phyloP scores from a whole-genome alignment of 2,888 invertebrate species.

The Macaria liturata region DNA sequence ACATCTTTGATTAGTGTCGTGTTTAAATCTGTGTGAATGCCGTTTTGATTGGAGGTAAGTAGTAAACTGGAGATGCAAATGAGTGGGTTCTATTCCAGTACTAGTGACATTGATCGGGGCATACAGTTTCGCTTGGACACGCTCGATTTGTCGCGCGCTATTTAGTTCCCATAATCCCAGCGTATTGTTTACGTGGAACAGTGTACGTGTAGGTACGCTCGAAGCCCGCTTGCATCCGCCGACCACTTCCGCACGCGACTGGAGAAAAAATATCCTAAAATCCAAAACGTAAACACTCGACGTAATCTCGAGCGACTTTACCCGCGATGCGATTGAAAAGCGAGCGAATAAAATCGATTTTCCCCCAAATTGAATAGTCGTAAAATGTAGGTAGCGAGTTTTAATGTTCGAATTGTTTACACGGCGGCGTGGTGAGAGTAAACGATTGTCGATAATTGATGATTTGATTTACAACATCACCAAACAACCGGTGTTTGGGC shows the following conservation, averaged over 20 bases:
- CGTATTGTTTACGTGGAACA: constrained; percentile 20
- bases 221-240: constrained; percentile 60
- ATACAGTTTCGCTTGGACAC: constrained; percentile 8
- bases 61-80: constrained; percentile 22
- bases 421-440: constrained; percentile 81
- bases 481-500: constrained; percentile 81
- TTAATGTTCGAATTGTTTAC: constrained; percentile 80
- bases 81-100: constrained; percentile 10
- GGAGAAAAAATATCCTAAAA: constrained; percentile 50
- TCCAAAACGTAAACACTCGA: constrained; percentile 41
- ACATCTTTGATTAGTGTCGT: constrained; percentile 36
- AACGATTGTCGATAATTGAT: constrained; percentile 82
- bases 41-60: constrained; percentile 30
- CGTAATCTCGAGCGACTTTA: constrained; percentile 66
- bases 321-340: constrained; percentile 70
- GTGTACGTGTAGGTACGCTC: constrained; percentile 43
- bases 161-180: constrained; percentile 1
- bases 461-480: constrained; percentile 82
- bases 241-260: constrained; percentile 68
- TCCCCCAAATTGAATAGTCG: constrained; percentile 80
- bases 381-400: constrained; percentile 78
- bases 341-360: constrained; percentile 83
- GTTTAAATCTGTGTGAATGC: constrained; percentile 26
- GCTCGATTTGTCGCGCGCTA: constrained; percentile 1
- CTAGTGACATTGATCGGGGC: constrained; percentile 7